A percentile compares a stretch with the other conserved stretches of the same genome.
Conservation (phyloP, 2,113 vertebrate species). For the Petaurus breviceps region DNA sequence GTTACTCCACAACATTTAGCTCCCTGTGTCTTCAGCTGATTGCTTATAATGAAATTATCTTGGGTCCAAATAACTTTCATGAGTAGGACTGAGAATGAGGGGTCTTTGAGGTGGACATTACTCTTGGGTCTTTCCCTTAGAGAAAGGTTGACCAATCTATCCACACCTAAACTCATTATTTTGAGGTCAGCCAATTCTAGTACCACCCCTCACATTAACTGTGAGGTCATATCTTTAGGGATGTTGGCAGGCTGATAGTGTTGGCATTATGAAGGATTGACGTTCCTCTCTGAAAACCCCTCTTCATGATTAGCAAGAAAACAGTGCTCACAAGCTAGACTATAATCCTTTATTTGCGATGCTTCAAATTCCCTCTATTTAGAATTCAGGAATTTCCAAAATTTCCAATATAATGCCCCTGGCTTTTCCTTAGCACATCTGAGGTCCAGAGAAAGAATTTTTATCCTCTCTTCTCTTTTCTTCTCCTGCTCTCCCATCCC, state of each 20-base stretch:
- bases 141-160: not conserved
- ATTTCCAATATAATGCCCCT: too few relatives aligned
- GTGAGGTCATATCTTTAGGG: not conserved
- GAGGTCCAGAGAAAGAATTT: too few relatives aligned
- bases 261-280: not conserved
- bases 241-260: too few relatives aligned
- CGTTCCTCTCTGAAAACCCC: not conserved
- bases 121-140: not conserved
- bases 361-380: too few relatives aligned
- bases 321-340: too few relatives aligned
- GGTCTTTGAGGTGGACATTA: not conserved
- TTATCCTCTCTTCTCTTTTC: too few relatives aligned
- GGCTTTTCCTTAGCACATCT: too few relatives aligned
- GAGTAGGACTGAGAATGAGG: not conserved
- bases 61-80: not conserved
- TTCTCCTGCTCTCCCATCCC: too few relatives aligned
- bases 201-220: not conserved
- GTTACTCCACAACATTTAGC: not conserved
- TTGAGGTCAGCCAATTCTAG: not conserved
- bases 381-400: too few relatives aligned
- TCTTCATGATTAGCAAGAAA: too few relatives aligned
- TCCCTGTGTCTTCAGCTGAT: not conserved
- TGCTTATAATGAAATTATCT: not conserved
- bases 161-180: not conserved
- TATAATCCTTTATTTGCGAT: too few relatives aligned